Conservation (phyloP, 2,888 invertebrate species). For the Pseudococcus jackbeardsleyi region DNA sequence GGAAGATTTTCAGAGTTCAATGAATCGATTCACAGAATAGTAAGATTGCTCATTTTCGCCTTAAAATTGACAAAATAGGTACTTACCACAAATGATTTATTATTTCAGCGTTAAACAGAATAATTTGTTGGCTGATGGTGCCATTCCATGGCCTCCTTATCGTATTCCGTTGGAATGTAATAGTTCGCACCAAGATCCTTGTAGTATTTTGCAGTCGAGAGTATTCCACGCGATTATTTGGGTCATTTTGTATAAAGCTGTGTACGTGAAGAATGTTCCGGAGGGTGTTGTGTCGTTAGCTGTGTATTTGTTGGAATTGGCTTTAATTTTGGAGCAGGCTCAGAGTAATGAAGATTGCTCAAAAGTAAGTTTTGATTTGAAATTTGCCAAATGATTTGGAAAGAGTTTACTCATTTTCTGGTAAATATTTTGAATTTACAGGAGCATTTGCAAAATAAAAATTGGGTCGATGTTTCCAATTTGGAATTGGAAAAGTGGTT, state of each 20-base stretch:
- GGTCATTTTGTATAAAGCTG: constrained; percentile 86
- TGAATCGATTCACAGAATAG: constrained; percentile 82
- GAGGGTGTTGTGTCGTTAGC: constrained; percentile 91
- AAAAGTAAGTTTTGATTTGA: background rate
- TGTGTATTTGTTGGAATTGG: constrained; percentile 83
- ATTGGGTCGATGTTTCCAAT: constrained; percentile 71
- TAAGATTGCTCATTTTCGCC: background rate
- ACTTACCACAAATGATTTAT: too few relatives aligned
- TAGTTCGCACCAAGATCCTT: constrained; percentile 78
- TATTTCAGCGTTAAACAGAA: constrained; percentile 63
- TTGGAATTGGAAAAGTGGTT: constrained; percentile 78
- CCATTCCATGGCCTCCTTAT: constrained; percentile 85
- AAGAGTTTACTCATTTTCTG: background rate
- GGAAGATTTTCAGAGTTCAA: constrained; percentile 93
- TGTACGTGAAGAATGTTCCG: constrained; percentile 79
- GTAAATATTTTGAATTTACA: background rate
- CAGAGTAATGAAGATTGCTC: background rate
- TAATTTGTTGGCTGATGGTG: background rate
- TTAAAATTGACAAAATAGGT: too few relatives aligned
- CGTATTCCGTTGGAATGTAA: constrained; percentile 77
- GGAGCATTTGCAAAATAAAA: constrained; percentile 62
- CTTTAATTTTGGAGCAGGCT: background rate
- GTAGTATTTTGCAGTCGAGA: constrained; percentile 74
- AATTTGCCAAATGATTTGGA: background rate
- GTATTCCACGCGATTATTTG: constrained; percentile 83